phyloP scores from a whole-genome alignment of 2,797 vertebrate species.

The Sebastes trivittatus region DNA sequence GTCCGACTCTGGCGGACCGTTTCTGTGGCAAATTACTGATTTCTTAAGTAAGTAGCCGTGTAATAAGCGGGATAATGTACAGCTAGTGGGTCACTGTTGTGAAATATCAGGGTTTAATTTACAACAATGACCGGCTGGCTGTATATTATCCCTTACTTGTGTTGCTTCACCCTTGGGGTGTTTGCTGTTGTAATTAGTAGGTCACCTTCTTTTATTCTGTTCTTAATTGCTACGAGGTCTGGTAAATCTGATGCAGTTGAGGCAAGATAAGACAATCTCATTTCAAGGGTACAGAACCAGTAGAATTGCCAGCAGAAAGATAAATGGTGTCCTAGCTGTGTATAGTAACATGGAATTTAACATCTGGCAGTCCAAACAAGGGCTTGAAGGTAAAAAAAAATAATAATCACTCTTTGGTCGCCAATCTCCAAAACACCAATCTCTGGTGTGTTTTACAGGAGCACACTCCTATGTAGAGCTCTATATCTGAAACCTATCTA shows the following conservation, averaged over 20 bases:
- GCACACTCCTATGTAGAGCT: background rate
- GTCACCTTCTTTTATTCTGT: constrained; percentile 6
- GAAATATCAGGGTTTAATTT: too few species aligned
- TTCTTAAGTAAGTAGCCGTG: too few species aligned
- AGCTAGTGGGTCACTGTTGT: too few species aligned
- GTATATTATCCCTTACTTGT: background rate
- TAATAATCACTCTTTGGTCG: background rate
- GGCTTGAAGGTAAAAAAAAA: background rate
- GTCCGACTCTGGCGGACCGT: too few species aligned
- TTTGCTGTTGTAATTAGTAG: constrained; percentile 2
- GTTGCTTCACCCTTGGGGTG: background rate
- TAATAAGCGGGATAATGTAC: too few species aligned
- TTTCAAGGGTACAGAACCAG: background rate
- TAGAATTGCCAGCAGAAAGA: background rate
- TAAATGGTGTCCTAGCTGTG: background rate
- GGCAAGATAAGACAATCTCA: background rate
- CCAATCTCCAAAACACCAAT: background rate
- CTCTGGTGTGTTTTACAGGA: background rate
- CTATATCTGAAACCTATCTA: background rate
- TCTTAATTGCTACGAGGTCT: background rate
- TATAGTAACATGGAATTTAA: background rate
- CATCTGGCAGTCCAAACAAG: background rate
- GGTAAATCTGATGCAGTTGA: background rate
- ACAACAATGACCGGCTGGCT: too few species aligned
- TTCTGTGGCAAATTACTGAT: too few species aligned